Percentiles rank a stretch among this genome's conserved stretches.
Conservation (phyloP, 35 echinoderm and acorn worm genomes). For the Holothuria glaberrima region DNA sequence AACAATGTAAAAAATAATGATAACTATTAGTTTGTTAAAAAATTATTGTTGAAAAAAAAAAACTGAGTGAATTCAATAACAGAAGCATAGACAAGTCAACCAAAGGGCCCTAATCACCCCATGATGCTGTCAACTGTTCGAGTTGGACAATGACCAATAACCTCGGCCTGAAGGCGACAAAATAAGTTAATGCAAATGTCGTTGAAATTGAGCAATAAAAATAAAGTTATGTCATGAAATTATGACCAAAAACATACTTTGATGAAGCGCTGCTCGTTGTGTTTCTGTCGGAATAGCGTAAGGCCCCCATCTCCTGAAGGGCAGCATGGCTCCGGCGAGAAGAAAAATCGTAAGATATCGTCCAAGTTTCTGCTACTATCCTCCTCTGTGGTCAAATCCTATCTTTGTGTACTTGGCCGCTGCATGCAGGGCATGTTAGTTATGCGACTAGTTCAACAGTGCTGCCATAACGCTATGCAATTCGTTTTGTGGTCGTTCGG, state of each 20-base stretch:
- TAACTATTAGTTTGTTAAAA: no score
- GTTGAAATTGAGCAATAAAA: background rate
- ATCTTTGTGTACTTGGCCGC: slow-evolving; percentile 53
- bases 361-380: background rate
- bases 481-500: background rate
- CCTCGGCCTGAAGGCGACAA: background rate
- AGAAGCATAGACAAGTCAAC: no score
- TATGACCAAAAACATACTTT: slow-evolving; percentile 39
- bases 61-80: no score
- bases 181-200: background rate
- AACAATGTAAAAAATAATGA: no score
- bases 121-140: no score
- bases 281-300: slow-evolving; percentile 48
- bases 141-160: background rate
- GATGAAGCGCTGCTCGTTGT: slow-evolving; percentile 21
- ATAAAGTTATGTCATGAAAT: background rate
- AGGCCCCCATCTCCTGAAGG: slow-evolving; percentile 52
- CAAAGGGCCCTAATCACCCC: no score
- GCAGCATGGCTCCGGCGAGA: slow-evolving; percentile 18
- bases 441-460: slow-evolving; percentile 54
- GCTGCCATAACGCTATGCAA: slow-evolving; percentile 25
- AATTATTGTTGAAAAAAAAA: no score
- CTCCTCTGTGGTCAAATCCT: slow-evolving; percentile 3
- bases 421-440: slow-evolving; percentile 42
- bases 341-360: background rate